These are phyloP conservation scores for Diarsia dahlii DNA, from an alignment of 2,888 invertebrate species.

Conservation along the genomic window DNA sequence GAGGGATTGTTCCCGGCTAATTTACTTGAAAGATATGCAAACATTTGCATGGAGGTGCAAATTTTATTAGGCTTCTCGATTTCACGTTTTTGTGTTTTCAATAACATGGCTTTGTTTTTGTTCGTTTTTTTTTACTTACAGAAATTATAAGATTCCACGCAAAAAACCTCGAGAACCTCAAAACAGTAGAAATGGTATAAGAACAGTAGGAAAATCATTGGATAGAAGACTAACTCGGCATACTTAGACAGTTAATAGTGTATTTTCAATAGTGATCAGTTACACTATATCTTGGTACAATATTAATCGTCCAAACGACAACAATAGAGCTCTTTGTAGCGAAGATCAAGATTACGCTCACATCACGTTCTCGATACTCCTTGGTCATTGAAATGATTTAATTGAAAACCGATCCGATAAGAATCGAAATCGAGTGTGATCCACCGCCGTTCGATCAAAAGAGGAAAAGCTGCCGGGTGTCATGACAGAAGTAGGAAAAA, in stretches of 20 bases:
- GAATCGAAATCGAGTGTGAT: neutral
- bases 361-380: slow-evolving; percentile 27
- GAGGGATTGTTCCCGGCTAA: slow-evolving; percentile 28
- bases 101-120: neutral
- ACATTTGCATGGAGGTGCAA: slow-evolving; percentile 7
- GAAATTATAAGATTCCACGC: neutral
- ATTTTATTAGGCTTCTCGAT: slow-evolving; percentile 5
- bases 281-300: slow-evolving; percentile 10
- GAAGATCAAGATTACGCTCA: slow-evolving; percentile 41
- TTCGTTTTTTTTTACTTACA: neutral
- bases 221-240: neutral
- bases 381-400: slow-evolving; percentile 38
- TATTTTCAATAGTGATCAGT: slow-evolving; percentile 15
- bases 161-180: neutral
- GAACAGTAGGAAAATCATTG: neutral
- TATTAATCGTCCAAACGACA: slow-evolving; percentile 15
- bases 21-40: slow-evolving; percentile 27
- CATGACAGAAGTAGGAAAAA: neutral
- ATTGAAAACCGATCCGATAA: slow-evolving; percentile 46
- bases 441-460: neutral
- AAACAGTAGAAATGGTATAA: neutral
- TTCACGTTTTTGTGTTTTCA: neutral
- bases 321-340: slow-evolving; percentile 47
- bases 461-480: neutral
- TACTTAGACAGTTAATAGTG: neutral